Evolutionary conservation across 2,797 vertebrate genomes (phyloP).

Genomic region (Amblyraja radiata): DNA sequence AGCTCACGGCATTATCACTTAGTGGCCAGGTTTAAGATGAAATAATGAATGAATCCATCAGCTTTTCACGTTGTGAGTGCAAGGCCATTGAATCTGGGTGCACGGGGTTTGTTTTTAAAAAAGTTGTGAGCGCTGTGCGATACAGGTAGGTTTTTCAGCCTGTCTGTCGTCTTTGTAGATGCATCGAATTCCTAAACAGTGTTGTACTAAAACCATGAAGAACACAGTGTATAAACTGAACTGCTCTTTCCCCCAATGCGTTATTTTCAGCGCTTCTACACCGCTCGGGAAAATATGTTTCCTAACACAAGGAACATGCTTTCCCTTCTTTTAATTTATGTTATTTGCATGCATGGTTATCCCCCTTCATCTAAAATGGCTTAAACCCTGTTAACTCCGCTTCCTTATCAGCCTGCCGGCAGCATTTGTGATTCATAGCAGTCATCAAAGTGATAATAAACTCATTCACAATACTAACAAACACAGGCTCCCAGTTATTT

Average conservation of each 20-base stretch:
- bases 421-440: conserved; percentile 98
- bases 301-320: conserved; percentile 21
- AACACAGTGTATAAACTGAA: neutral
- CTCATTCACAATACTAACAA: conserved; percentile 94
- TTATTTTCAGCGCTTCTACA: neutral
- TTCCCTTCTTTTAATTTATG: conserved; percentile 37
- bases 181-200: neutral
- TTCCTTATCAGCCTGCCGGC: conserved; percentile 83
- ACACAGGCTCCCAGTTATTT: conserved; percentile 91
- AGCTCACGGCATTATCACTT: conserved; percentile 62
- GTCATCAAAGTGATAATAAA: conserved; percentile 99
- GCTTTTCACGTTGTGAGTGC: neutral
- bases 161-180: neutral
- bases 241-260: neutral
- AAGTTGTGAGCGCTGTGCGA: neutral
- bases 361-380: conserved; percentile 38
- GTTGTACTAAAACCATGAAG: neutral
- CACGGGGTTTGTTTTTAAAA: neutral
- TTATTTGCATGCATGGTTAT: conserved; percentile 39
- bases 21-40: conserved; percentile 8
- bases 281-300: neutral
- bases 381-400: conserved; percentile 60
- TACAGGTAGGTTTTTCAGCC: neutral
- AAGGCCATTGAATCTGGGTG: neutral
- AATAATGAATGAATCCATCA: conserved; percentile 27